A percentile compares a stretch with the other conserved stretches of the same genome.
Conservation (phyloP, 2,888 invertebrate species). For the Lissocephala sabroskyi region DNA sequence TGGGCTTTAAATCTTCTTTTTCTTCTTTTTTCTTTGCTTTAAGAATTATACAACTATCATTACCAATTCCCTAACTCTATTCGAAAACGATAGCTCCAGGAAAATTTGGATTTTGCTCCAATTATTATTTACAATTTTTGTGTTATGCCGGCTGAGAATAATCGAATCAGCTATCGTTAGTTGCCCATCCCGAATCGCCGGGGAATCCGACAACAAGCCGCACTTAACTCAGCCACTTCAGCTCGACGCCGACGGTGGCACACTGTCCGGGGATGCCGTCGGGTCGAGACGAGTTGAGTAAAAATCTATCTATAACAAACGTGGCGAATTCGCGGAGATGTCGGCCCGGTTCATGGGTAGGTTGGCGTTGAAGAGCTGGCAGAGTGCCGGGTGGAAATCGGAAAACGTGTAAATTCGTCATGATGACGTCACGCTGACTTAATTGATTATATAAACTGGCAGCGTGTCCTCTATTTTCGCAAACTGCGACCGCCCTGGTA, state of each 20-base stretch:
- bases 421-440: constrained; percentile 70
- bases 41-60: too few relatives aligned
- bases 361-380: neutral
- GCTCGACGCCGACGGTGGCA: too few relatives aligned
- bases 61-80: too few relatives aligned
- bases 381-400: constrained; percentile 36
- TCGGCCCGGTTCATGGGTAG: constrained; percentile 3
- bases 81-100: too few relatives aligned
- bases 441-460: constrained; percentile 68
- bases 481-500: constrained; percentile 4
- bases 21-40: too few relatives aligned
- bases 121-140: constrained; percentile 64
- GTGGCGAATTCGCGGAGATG: constrained; percentile 51
- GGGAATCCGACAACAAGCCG: too few relatives aligned
- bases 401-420: constrained; percentile 68
- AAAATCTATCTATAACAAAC: constrained; percentile 53
- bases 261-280: too few relatives aligned
- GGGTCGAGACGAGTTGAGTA: too few relatives aligned
- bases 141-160: constrained; percentile 48
- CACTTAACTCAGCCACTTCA: too few relatives aligned
- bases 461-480: constrained; percentile 53
- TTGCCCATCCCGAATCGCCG: too few relatives aligned
- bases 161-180: neutral
- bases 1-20: too few relatives aligned
- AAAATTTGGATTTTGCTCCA: constrained; percentile 22